Conservation (phyloP, 1,140 invertebrate species). For the Drosophila rufa region DNA sequence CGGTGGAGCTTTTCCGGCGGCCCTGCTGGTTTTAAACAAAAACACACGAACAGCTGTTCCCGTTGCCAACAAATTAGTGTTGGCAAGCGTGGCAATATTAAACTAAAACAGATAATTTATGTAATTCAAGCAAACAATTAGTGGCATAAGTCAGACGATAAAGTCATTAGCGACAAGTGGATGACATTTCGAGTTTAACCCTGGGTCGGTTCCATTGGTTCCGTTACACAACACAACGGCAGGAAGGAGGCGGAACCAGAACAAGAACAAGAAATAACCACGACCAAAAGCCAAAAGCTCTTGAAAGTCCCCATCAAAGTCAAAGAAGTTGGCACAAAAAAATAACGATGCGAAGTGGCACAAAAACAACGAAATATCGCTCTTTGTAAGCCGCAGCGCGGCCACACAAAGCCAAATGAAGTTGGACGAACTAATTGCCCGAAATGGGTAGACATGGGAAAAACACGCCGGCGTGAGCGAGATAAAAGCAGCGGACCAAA, state of each 20-base stretch:
- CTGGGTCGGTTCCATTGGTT: not conserved
- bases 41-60: conserved; percentile 53
- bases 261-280: not conserved
- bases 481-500: conserved; percentile 61
- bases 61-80: conserved; percentile 13
- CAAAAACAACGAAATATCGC: conserved; percentile 16
- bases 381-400: conserved; percentile 1
- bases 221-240: conserved; percentile 14
- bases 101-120: conserved; percentile 12
- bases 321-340: conserved; percentile 49
- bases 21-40: conserved; percentile 59
- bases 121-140: conserved; percentile 19
- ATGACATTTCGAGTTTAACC: conserved; percentile 32
- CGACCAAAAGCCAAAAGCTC: conserved; percentile 17
- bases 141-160: conserved; percentile 20
- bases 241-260: not conserved
- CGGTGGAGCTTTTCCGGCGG: not conserved
- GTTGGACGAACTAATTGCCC: conserved; percentile 50
- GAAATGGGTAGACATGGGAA: conserved; percentile 46
- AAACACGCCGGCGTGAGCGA: conserved; percentile 16
- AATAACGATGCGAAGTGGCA: conserved; percentile 6
- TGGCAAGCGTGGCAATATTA: conserved; percentile 2
- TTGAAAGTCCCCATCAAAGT: conserved; percentile 36
- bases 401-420: conserved; percentile 23
- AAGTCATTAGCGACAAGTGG: conserved; percentile 28